Evolutionary conservation across 2,888 invertebrate species (phyloP), one percentile per base, ranked within the genome.

Genomic region (Caenorhabditis zanzibari): DNA sequence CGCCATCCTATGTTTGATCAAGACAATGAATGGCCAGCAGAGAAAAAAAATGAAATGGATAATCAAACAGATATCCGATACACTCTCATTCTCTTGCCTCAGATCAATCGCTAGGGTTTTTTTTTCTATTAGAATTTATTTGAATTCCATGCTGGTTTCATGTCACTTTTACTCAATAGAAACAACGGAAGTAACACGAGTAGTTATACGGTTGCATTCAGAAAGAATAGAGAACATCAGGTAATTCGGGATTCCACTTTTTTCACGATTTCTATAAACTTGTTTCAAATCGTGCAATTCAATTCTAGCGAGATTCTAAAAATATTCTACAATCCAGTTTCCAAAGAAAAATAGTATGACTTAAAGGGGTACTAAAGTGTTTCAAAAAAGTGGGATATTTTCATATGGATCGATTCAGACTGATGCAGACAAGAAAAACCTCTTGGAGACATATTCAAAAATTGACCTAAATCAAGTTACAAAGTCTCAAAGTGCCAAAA

Each of bases 131-230:
- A 19, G 32, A n/a, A 32, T 66, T 19, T 6, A 14, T 5, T 41
- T 19, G 10, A 19, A 61, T 73, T 74, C 64, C 41, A 74, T 74
- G 63, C 73, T 71, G n/a, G 44, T 26, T 44, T n/a, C 52, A 79
- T 79, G 79, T 79, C 75, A 19, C 56, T 76, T 68, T 61, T 76
- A 59, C 68, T 64, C 24, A 79, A 63, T 41, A 54, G 79, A 10
- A 63, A 64, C 47, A 71, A 56, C 32, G 69, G 71, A 38, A 64
- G 58, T 68, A 68, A 38, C 35, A 58, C 75, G 10, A 75, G 35
- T 66, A 66, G 71, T 56, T 71, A 71, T 68, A 59, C 71, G 0
- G 79, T 79, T 10, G 71, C 79, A 10, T 79, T 71, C 16, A 44
- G 68, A 22, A 79, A 61, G 38, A 52, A 26, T 14, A 54, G 71